Percentiles rank a stretch among this genome's conserved stretches.
These are phyloP conservation scores for Amazonetta brasiliensis DNA, from an alignment of 2,797 vertebrate species.

Conservation along the genomic window DNA sequence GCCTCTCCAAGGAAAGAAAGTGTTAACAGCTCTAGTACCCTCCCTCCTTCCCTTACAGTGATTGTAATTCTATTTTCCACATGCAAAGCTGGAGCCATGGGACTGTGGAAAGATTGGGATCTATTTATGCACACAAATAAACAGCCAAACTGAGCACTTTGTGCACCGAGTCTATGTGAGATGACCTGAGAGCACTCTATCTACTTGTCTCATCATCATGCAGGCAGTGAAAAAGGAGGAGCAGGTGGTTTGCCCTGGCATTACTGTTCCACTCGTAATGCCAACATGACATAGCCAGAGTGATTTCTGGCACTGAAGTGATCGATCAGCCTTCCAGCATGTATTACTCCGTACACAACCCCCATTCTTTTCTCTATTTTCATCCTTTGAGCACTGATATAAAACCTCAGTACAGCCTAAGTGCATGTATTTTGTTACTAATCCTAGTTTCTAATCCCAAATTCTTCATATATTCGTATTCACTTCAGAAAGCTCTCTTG, in stretches of 20 bases:
- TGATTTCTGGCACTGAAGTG: not conserved
- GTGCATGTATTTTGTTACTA: not conserved
- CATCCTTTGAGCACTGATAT: not conserved
- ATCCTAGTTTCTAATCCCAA: not conserved
- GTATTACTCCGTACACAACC: not conserved
- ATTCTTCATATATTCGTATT: not conserved
- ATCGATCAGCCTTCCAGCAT: not conserved
- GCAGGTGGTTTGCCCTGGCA: not conserved
- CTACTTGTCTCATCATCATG: rapidly evolving
- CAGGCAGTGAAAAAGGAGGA: not conserved
- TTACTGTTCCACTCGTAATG: not conserved
- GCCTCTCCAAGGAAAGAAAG: not conserved
- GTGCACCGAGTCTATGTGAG: not conserved
- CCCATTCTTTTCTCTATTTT: not conserved
- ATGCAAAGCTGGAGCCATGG: not conserved
- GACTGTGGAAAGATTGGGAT: not conserved
- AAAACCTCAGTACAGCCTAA: not conserved
- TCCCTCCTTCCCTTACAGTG: not conserved
- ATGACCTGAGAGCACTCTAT: not conserved
- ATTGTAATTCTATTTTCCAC: not conserved
- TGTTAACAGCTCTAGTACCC: not conserved
- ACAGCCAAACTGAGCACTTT: not conserved
- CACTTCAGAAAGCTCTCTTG: not conserved
- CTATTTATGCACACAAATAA: not conserved
- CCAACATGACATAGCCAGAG: not conserved